Base-by-base conservation (phyloP, 1,140 invertebrate genomes). In the Drosophila subobscura region DNA sequence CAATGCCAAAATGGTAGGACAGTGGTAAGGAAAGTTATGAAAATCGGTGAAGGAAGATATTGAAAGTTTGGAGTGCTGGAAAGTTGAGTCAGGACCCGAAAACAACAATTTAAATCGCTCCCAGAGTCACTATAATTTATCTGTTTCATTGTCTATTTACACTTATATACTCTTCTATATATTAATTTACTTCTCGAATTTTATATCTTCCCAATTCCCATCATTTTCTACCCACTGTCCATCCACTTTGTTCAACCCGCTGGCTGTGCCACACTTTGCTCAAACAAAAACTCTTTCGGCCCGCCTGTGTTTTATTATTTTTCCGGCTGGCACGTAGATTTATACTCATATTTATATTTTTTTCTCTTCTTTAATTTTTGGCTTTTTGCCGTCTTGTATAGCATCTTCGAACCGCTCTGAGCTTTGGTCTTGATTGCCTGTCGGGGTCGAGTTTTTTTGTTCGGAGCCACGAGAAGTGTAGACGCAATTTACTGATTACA, bases 401-500 rank as follows among this genome's bases (percentile, higher is more conserved):
- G 61, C 83, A 83, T 86, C 78, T 86, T 67, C 51, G 64, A 46
- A 60, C 33, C 61, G 74, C 74, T 86, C 72, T 61, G 46, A 61
- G 76, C 56, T 61, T 79, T 27, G 57, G 64, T 52, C 74, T 64
- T 50, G 33, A 37, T 37, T 37, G 33, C 12, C 33, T 37, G 33
- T 37, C 33, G 16, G 22, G 8, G 49, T 20, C 41, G 57, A 45
- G 2, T 29, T 10, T 5, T 47, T 70, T 61, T 64, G 70, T 71
- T 77, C 52, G 53, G 12, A 37, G 37, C 40, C 54, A 37, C 41
- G 41, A 80, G 56, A 37, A 84, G 72, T 84, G 79, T 81, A 86
- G 81, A 81, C 74, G 83, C 70, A 86, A 86, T 85, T 81, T 85
- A 71, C 81, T 86, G 81, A 86, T 86, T 86, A 88, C 75, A 88